Evolutionary conservation across 2,113 vertebrate genomes (phyloP), one percentile per base, ranked within the genome.

Genomic region (Mohoua ochrocephala): DNA sequence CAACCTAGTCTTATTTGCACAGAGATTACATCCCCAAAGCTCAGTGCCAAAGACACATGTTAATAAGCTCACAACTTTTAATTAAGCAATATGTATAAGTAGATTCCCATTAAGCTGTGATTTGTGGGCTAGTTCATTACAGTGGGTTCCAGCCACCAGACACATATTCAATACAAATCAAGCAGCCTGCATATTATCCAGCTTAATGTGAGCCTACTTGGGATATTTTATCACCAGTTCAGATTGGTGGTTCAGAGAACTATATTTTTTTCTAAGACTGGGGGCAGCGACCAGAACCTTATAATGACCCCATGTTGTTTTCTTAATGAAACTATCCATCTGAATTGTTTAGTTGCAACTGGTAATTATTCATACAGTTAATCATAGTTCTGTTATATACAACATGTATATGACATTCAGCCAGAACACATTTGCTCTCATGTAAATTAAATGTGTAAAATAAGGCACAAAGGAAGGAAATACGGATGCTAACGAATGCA

Each of bases 51-150:
- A 99, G 99, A 99, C 99, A 99, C 99, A 99, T 99, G 99, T 99
- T 99, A 99, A 99, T 99, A 99, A 99, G 99, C 99, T 99, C 98
- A 99, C 99, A 99, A 99, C 99, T 99, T 99, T 99, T 99, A 99
- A 99, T 99, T 99, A 99, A 99, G 99, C 99, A 98, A 99, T 99
- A 99, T 99, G 99, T 99, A 99, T 99, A 99, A 99, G 99, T 99
- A 99, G 99, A 98, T 98, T 98, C 98, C 99, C 99, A 99, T 99
- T 99, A 99, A 98, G 98, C 98, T 97, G 98, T 99, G 99, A 99
- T 99, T 99, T 99, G 99, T 99, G 98, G 98, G 98, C 98, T 98
- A 98, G 98, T 99, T 99, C 99, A 99, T 99, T 99, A 99, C 97
- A 98, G 97, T 98, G 98, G 98, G 98, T 98, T 98, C 98, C 96